phyloP scores from a whole-genome alignment of 1,140 invertebrate genomes.

The Ridgeia piscesae region DNA sequence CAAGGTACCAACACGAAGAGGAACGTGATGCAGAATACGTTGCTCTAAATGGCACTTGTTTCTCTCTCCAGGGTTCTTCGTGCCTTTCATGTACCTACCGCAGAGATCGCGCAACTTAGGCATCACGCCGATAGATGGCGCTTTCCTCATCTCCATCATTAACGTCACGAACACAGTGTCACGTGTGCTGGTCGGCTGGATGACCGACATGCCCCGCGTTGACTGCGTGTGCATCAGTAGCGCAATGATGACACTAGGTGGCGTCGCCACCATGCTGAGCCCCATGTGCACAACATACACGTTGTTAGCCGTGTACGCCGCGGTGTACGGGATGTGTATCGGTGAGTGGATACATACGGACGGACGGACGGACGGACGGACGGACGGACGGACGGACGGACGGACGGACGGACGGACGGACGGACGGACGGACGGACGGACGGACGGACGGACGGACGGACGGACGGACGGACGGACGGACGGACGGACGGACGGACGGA shows the following conservation, averaged over 20 bases:
- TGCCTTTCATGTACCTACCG: not conserved
- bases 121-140: too few species aligned
- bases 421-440: too few species aligned
- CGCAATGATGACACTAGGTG: not conserved
- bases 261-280: not conserved
- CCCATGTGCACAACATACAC: not conserved
- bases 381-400: too few species aligned
- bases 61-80: not conserved
- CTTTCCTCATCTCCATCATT: not conserved
- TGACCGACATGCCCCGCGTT: not conserved
- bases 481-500: too few species aligned
- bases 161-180: not conserved
- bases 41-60: too few species aligned
- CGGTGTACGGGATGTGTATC: not conserved
- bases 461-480: too few species aligned
- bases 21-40: too few species aligned
- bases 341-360: not conserved
- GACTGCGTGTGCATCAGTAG: not conserved
- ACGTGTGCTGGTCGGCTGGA: conserved; percentile 12
- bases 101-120: not conserved
- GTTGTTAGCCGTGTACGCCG: not conserved
- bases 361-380: too few species aligned
- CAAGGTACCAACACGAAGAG: too few species aligned
- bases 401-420: too few species aligned
- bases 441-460: too few species aligned